A percentile compares a stretch with the other conserved stretches of the same genome.
Conservation (phyloP, 2,888 invertebrate genomes). For the Kuschelorhynchus macadamiae region DNA sequence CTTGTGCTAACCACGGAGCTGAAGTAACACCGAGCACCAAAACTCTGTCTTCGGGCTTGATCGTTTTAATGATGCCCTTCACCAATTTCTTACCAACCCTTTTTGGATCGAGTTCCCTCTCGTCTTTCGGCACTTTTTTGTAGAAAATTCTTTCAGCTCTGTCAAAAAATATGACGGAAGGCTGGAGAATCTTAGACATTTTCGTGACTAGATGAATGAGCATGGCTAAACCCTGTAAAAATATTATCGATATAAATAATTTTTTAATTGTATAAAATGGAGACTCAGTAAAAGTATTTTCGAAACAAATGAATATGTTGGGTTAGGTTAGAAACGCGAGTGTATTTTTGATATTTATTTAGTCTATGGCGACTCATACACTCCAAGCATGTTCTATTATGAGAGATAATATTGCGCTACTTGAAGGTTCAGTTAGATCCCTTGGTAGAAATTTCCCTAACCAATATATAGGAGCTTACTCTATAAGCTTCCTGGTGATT, state of each 20-base stretch:
- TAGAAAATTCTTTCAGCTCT: slow-evolving; percentile 79
- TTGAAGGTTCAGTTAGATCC: too few relatives aligned
- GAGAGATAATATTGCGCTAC: neutral
- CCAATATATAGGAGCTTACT: too few relatives aligned
- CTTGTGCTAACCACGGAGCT: slow-evolving; percentile 77
- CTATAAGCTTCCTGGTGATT: too few relatives aligned
- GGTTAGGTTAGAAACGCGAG: too few relatives aligned
- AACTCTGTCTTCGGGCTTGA: slow-evolving; percentile 77
- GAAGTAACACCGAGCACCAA: slow-evolving; percentile 78
- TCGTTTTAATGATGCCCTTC: slow-evolving; percentile 79
- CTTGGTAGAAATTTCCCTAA: too few relatives aligned
- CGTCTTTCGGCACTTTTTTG: slow-evolving; percentile 76
- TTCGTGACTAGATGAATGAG: slow-evolving; percentile 78
- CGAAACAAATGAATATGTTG: too few relatives aligned
- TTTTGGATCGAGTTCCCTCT: slow-evolving; percentile 78
- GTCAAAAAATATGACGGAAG: slow-evolving; percentile 80
- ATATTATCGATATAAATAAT: neutral
- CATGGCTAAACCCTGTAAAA: slow-evolving; percentile 72
- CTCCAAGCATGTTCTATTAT: neutral
- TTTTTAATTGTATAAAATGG: too few relatives aligned
- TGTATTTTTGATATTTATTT: too few relatives aligned
- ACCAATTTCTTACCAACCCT: slow-evolving; percentile 77
- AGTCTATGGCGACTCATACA: too few relatives aligned
- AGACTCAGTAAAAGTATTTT: too few relatives aligned
- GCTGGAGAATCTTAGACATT: slow-evolving; percentile 78